Evolutionary conservation across 2,113 vertebrate species (phyloP).

Genomic region (Chaetorhynchus papuensis): DNA sequence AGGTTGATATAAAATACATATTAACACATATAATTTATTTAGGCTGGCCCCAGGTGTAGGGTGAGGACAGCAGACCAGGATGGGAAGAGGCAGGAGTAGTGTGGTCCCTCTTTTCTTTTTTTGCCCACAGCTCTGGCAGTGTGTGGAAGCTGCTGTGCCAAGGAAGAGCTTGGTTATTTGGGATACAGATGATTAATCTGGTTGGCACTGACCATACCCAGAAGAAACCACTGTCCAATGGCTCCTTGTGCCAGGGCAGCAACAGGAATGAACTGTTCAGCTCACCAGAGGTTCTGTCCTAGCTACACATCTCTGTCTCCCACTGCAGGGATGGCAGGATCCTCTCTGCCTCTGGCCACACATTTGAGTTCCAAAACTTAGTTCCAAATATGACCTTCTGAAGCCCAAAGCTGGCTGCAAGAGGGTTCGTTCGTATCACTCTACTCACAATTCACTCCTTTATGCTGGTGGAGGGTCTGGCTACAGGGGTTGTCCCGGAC

Average conservation of each 20-base stretch:
- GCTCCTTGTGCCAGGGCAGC: not conserved
- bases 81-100: not conserved
- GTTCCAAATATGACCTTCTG: not conserved
- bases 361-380: not conserved
- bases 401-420: not conserved
- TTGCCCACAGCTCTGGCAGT: fast-evolving
- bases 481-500: not conserved
- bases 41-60: not conserved
- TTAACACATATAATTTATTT: not conserved
- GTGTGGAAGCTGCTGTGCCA: not conserved
- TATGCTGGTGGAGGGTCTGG: not conserved
- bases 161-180: not conserved
- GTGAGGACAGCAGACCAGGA: not conserved
- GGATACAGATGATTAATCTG: not conserved
- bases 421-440: not conserved
- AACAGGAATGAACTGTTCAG: not conserved
- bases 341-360: not conserved
- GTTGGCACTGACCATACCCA: not conserved
- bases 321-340: not conserved
- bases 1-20: not conserved
- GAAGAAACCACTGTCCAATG: not conserved
- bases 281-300: not conserved
- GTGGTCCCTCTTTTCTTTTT: not conserved
- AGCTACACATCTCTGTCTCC: not conserved
- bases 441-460: not conserved